These are phyloP conservation scores for Pachypanchax playfairii DNA, from an alignment of 2,113 vertebrate genomes.

Conservation along the genomic window DNA sequence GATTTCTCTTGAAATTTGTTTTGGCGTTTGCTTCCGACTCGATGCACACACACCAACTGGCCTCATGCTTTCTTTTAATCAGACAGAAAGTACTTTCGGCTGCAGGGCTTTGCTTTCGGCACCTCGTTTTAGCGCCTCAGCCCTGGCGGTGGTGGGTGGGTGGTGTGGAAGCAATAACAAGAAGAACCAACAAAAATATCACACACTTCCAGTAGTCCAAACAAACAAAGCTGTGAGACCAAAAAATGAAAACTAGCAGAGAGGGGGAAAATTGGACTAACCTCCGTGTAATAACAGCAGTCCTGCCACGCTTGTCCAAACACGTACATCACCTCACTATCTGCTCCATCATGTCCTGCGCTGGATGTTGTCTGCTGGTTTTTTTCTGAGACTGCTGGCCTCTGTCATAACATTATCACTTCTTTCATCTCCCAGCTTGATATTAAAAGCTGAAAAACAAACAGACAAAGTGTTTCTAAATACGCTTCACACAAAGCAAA, in stretches of 20 bases:
- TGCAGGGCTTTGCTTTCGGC: constrained; percentile 31
- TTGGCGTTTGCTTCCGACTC: constrained; percentile 9
- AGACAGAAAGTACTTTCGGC: constrained; percentile 40
- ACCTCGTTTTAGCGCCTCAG: constrained; percentile 45
- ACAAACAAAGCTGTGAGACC: constrained; percentile 34
- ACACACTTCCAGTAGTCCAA: constrained; percentile 20
- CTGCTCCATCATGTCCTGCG: constrained; percentile 19
- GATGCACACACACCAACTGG: background rate
- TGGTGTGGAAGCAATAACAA: constrained; percentile 46
- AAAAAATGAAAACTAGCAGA: constrained; percentile 40
- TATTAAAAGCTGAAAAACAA: constrained; percentile 36
- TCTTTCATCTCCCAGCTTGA: constrained; percentile 34
- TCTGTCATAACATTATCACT: constrained; percentile 35
- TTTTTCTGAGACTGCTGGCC: background rate
- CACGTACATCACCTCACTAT: constrained; percentile 31
- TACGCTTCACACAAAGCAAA: background rate
- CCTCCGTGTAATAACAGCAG: constrained; percentile 31
- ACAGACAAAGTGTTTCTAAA: background rate
- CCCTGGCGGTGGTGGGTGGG: constrained; percentile 49
- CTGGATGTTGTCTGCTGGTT: constrained; percentile 1
- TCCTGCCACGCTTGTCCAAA: constrained; percentile 1
- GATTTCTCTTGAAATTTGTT: constrained; percentile 42
- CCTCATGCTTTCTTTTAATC: constrained; percentile 30
- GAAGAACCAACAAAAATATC: constrained; percentile 53
- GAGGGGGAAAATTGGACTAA: constrained; percentile 22